Conservation (phyloP, 2,888 invertebrate genomes). For the Chromoteleia sp. region DNA sequence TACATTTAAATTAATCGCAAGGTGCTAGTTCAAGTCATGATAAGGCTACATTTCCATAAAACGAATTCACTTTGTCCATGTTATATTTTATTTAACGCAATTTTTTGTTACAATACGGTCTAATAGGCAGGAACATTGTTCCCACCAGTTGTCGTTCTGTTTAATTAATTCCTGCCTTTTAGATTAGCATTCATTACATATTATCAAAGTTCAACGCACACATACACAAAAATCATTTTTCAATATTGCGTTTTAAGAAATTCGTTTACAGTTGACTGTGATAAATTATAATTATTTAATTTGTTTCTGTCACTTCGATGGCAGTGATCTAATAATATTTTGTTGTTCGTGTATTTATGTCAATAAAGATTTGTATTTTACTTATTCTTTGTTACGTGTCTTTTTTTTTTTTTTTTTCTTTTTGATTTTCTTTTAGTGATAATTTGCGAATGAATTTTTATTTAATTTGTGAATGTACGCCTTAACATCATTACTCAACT, state of each 20-base stretch:
- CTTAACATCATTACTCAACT: conserved; percentile 57
- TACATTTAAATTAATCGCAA: conserved; percentile 77
- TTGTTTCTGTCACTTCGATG: background rate
- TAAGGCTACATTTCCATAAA: conserved; percentile 75
- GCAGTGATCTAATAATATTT: background rate
- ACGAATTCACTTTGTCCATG: conserved; percentile 16
- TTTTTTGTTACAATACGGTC: background rate
- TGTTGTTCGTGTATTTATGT: conserved; percentile 7
- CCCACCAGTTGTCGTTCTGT: background rate
- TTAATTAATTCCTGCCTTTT: conserved; percentile 5
- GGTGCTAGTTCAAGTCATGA: conserved; percentile 78
- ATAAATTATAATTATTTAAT: conserved; percentile 47
- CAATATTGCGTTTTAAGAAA: conserved; percentile 15
- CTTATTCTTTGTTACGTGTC: background rate
- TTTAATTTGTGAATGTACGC: conserved; percentile 49
- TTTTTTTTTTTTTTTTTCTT: conserved; percentile 4
- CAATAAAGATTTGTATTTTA: conserved; percentile 16
- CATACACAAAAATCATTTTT: background rate
- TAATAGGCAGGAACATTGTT: background rate
- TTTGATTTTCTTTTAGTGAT: conserved; percentile 2
- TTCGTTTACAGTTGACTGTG: conserved; percentile 60
- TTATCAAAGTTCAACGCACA: conserved; percentile 43
- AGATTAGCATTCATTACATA: background rate
- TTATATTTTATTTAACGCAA: conserved; percentile 5
- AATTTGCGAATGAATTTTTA: conserved; percentile 11